Percentiles rank a stretch among this genome's conserved stretches.
Evolutionary conservation across 2,888 invertebrate genomes (phyloP).

Genomic region (Epistrophella euchroma): DNA sequence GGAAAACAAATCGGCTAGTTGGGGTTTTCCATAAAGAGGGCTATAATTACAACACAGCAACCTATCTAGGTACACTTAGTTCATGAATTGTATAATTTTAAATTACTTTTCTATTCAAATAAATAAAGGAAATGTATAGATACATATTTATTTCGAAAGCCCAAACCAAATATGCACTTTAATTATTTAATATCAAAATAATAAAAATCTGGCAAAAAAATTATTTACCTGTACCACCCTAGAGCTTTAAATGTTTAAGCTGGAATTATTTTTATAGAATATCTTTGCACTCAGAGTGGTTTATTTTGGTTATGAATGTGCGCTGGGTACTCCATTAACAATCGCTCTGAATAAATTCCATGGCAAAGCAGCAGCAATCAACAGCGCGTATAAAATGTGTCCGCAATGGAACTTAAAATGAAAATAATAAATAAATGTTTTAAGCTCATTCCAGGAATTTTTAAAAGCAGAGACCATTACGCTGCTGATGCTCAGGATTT

Average conservation of each 20-base stretch:
- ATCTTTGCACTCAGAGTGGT: conserved; percentile 34
- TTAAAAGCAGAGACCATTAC: conserved; percentile 30
- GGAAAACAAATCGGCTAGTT: too few species aligned
- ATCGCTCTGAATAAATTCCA: conserved; percentile 11
- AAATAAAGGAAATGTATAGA: too few species aligned
- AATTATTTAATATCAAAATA: conserved; percentile 29
- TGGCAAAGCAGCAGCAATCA: conserved; percentile 32
- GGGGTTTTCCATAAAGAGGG: too few species aligned
- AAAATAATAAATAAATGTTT: conserved; percentile 69
- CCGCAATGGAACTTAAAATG: conserved; percentile 53
- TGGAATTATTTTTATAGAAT: conserved; percentile 46
- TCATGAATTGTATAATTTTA: too few species aligned
- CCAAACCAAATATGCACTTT: conserved; percentile 3
- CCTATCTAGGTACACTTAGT: too few species aligned
- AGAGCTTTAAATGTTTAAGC: conserved; percentile 2
- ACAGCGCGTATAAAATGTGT: conserved; percentile 66
- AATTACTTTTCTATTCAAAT: too few species aligned
- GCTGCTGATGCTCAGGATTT: conserved; percentile 25
- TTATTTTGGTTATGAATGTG: conserved; percentile 50
- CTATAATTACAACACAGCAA: too few species aligned
- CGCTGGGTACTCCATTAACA: conserved; percentile 19
- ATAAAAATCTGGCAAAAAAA: conserved; percentile 42
- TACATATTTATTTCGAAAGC: neutral
- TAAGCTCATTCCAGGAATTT: conserved; percentile 24
- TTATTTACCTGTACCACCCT: conserved; percentile 31